Evolutionary conservation across 2,113 vertebrate genomes (phyloP).

Genomic region (rabbit (Oryctolagus cuniculus)): DNA sequence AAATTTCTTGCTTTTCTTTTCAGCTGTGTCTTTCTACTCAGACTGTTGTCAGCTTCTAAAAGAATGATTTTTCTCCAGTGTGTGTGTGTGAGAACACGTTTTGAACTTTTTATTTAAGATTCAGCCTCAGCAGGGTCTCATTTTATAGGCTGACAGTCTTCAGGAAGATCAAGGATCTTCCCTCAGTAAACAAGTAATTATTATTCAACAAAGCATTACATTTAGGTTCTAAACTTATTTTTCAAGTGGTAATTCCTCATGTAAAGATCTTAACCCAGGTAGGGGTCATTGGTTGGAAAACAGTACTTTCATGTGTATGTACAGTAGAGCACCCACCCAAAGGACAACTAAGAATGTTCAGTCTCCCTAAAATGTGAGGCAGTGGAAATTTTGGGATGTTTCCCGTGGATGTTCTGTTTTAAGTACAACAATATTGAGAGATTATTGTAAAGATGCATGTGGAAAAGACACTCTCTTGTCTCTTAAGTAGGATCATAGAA

Average conservation of each 20-base stretch:
- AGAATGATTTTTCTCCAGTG: slow-evolving; percentile 43
- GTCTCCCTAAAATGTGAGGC: background rate
- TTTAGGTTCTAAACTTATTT: slow-evolving; percentile 13
- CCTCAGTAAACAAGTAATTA: slow-evolving; percentile 38
- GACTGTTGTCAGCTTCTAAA: slow-evolving; percentile 9
- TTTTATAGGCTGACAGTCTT: slow-evolving; percentile 33
- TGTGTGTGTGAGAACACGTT: background rate
- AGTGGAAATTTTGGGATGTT: background rate
- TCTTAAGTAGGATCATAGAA: slow-evolving; percentile 19
- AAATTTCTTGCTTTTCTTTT: slow-evolving; percentile 54
- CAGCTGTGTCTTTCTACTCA: background rate
- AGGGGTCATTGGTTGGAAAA: slow-evolving; percentile 23
- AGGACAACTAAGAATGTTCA: background rate
- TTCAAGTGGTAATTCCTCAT: background rate
- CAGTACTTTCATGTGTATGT: background rate
- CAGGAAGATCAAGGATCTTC: slow-evolving; percentile 27
- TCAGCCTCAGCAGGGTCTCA: slow-evolving; percentile 33
- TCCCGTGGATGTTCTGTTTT: slow-evolving; percentile 38
- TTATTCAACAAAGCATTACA: slow-evolving; percentile 37
- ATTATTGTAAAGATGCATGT: background rate
- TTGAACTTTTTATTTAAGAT: slow-evolving; percentile 44
- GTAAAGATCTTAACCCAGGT: slow-evolving; percentile 21
- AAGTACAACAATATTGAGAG: slow-evolving; percentile 3
- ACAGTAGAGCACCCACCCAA: background rate
- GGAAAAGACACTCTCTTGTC: background rate